Evolutionary conservation across 2,888 invertebrate species (phyloP), one percentile per base, ranked within the genome.

Genomic region (Agonopterix subpropinquella): DNA sequence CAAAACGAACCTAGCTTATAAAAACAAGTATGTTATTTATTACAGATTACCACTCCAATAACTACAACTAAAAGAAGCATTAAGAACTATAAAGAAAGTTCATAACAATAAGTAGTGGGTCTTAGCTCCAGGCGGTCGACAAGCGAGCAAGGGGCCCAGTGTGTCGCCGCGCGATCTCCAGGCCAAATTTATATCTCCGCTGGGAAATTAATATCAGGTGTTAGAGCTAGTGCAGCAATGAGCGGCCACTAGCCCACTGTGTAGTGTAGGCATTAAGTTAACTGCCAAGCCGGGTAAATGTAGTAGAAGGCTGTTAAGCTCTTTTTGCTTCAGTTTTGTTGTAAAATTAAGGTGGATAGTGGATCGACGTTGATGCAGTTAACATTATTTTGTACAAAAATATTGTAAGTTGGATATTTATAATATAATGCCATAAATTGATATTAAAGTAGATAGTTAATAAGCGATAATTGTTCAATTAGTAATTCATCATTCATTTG

Each of bases 181-280:
- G 70, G 70, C 78, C 65, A 72, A 84, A 87, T 88, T 84, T 87
- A 87, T 86, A 69, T 61, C 66, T 63, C 88, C 80, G 55, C 63
- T 61, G 88, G 88, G 88, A 88, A 88, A 88, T 88, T 86, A 86
- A 77, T 79, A 80, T 79, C 79, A 82, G 81, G 81, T 82, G 76
- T 65, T 55, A 55, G 66, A 61, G 13, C 63, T 59, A 58, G 55
- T 47, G 48, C 35, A 44, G 45, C 41, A 52, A 49, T 56, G 55
- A 50, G 39, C 39, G 39, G 47, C 45, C 37, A n/a, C 44, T n/a
- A 10, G 37, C 47, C 28, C 41, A 35, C 47, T 41, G 41, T 18
- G 35, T 39, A 11, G 43, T 18, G 43, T 8, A 11, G n/a, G 39
- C 39, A 28, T 28, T 28, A 28, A 28, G 28, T 28, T 28, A 28